Evolutionary conservation across 2,797 vertebrate species (phyloP).

Genomic region (Gallinago stenura): DNA sequence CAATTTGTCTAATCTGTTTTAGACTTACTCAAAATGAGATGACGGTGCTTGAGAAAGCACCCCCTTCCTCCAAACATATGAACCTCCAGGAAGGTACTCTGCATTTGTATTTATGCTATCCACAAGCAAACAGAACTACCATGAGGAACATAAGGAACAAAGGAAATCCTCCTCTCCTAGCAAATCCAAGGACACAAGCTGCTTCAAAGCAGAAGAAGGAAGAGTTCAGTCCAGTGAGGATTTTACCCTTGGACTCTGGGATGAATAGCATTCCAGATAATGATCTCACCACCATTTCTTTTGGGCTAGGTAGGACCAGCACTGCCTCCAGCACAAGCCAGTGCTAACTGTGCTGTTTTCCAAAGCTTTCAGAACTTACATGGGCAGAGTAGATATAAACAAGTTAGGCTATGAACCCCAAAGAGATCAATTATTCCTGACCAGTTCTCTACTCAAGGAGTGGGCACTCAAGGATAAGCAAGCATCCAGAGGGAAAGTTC

Average conservation of each 20-base stretch:
- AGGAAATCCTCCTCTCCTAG: neutral
- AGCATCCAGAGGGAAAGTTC: neutral
- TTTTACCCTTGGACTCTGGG: neutral
- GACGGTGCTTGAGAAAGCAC: neutral
- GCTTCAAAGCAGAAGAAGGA: neutral
- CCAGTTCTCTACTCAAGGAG: neutral
- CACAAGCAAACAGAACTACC: neutral
- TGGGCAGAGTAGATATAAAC: neutral
- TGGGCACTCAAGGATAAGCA: neutral
- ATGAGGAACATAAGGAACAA: neutral
- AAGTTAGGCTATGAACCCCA: neutral
- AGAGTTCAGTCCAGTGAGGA: neutral
- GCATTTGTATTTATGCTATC: neutral
- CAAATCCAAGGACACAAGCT: neutral
- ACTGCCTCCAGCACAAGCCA: neutral
- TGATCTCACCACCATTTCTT: neutral
- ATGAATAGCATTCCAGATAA: neutral
- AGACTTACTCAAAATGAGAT: neutral
- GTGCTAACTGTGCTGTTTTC: neutral
- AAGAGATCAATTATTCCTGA: neutral
- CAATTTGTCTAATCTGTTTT: neutral
- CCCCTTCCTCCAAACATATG: neutral
- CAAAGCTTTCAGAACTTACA: neutral
- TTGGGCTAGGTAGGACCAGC: neutral
- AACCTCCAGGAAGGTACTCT: neutral